Evolutionary conservation across 2,888 invertebrate species (phyloP).

Genomic region (Agonopterix alstromeriana): DNA sequence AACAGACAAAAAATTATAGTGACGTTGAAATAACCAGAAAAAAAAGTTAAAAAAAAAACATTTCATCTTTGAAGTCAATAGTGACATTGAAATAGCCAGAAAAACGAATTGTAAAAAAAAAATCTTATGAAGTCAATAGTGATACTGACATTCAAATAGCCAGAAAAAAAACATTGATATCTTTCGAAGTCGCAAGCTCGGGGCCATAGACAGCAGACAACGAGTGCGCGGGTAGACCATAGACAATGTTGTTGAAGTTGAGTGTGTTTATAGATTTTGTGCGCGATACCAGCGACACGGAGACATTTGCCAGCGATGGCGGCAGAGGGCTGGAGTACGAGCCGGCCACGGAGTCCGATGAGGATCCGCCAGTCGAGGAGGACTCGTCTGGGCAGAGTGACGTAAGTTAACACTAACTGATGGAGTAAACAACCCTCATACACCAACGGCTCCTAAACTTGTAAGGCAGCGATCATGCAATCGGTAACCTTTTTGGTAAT

Average conservation of each 20-base stretch:
- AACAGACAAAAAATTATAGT: not conserved
- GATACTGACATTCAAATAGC: not conserved
- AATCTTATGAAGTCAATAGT: constrained; percentile 6
- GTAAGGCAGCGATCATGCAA: too few relatives aligned
- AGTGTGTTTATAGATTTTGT: constrained; percentile 67
- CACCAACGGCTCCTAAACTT: too few relatives aligned
- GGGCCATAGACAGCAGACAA: not conserved
- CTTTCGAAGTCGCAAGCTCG: constrained; percentile 2
- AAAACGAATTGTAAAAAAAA: constrained; percentile 8
- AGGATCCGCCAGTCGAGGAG: constrained; percentile 41
- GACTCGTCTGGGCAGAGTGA: constrained; percentile 75
- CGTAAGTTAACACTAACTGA: constrained; percentile 19
- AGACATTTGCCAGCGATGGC: constrained; percentile 32
- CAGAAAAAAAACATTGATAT: constrained; percentile 15
- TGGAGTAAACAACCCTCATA: too few relatives aligned
- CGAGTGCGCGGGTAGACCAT: constrained; percentile 1
- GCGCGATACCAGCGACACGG: constrained; percentile 74
- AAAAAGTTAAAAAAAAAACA: constrained; percentile 14
- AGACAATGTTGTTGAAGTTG: constrained; percentile 10
- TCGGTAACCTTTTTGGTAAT: too few relatives aligned
- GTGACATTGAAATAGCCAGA: constrained; percentile 6
- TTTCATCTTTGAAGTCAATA: not conserved
- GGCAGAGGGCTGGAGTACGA: constrained; percentile 57
- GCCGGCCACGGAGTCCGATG: constrained; percentile 69
- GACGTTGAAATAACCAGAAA: constrained; percentile 8